Base-by-base conservation (phyloP, 2,888 invertebrate genomes). In the Conus canariensis region DNA sequence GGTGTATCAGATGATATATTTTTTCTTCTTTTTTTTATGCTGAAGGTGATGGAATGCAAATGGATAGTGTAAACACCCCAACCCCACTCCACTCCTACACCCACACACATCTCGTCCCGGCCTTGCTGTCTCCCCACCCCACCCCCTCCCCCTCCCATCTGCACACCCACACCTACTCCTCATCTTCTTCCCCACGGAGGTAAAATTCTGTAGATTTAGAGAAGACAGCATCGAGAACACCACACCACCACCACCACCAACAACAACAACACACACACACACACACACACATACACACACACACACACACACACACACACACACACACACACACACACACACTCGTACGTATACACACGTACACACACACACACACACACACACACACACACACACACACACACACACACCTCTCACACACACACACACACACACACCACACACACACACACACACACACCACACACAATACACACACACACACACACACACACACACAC, bases 381-480 rank as follows among this genome's bases (percentile, higher is more conserved):
- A 74, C 74, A n/a, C n/a, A 74, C n/a, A n/a, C n/a, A 4, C 74
- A 25, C 74, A 25, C 74, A 25, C 74, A 25, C 74, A 25, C 22
- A 25, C 74, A 25, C n/a, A 70, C 70, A 70, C 70, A 70, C 70
- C 1, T 19, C 0, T 19, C n/a, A 70, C 70, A 22, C 70, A 70
- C n/a, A 74, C 74, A 25, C 74, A 74, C 74, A 25, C 74, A 25
- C 74, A 74, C 19, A 74, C n/a, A 22, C 70, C 70, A 70, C 70
- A 70, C 70, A 74, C 74, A 74, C 74, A 74, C 74, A 74, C 74
- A n/a, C 74, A 74, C 8, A n/a, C n/a, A 8, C 74, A 74, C 74
- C 74, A n/a, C 74, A 74, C 74, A 64, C 60, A n/a, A n/a, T n/a
- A 64, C 60, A 64, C 64, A 64, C 64, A 64, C 64, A 64, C 64